Conservation (phyloP, 1,140 invertebrate genomes). For the Camponotus pennsylvanicus region DNA sequence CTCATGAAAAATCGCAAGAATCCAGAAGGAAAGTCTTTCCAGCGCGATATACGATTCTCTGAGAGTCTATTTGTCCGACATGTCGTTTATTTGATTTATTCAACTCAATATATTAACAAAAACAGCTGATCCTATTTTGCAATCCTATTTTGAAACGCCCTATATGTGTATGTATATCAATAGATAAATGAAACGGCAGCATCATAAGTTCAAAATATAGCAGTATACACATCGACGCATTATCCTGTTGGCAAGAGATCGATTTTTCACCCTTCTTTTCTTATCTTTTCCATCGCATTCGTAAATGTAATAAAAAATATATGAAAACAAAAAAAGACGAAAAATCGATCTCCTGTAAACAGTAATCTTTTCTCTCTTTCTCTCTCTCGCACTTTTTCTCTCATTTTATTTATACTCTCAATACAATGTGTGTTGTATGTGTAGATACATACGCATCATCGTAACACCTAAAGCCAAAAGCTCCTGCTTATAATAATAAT, state of each 20-base stretch:
- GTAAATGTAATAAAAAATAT: constrained; percentile 37
- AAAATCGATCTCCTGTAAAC: too few species aligned
- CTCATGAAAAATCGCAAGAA: constrained; percentile 19
- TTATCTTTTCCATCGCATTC: constrained; percentile 9
- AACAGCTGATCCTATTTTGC: constrained; percentile 33
- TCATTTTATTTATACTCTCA: constrained; percentile 49
- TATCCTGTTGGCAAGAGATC: constrained; percentile 39
- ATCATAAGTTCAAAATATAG: constrained; percentile 56
- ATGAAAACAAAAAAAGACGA: constrained; percentile 3
- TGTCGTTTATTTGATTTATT: constrained; percentile 61
- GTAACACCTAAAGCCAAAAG: constrained; percentile 82
- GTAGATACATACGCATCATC: constrained; percentile 84
- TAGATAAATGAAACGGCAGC: constrained; percentile 58
- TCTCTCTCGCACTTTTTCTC: constrained; percentile 38
- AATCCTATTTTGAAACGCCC: constrained; percentile 59
- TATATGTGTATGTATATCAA: constrained; percentile 27
- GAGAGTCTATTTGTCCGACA: constrained; percentile 39
- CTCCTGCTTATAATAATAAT: constrained; percentile 64
- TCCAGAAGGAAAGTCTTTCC: constrained; percentile 40
- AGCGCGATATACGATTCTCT: constrained; percentile 41
- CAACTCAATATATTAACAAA: constrained; percentile 60
- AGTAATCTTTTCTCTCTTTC: not conserved
- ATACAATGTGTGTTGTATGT: constrained; percentile 66
- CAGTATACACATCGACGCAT: constrained; percentile 34
- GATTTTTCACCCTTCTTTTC: constrained; percentile 30